Evolutionary conservation across 2,113 vertebrate genomes (phyloP).

Genomic region (Leucopsar rothschildi): DNA sequence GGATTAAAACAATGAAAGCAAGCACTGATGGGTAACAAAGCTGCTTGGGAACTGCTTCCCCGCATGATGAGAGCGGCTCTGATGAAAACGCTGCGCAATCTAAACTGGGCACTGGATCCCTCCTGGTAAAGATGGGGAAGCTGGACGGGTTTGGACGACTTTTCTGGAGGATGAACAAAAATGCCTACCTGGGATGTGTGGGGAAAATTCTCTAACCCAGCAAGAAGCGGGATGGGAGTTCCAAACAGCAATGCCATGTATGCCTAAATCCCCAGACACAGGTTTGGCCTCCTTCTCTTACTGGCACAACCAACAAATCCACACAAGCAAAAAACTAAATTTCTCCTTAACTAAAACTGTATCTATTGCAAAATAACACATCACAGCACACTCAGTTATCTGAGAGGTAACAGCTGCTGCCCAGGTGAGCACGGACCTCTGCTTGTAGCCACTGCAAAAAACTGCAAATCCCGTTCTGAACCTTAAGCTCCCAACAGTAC

Average conservation of each 20-base stretch:
- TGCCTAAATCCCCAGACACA: rapidly evolving
- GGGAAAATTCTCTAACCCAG: neutral
- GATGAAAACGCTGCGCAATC: neutral
- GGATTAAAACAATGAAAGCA: neutral
- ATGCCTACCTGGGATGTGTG: neutral
- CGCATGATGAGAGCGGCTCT: neutral
- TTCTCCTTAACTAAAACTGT: neutral
- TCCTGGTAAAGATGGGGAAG: neutral
- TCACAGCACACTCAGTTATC: neutral
- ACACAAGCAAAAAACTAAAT: rapidly evolving
- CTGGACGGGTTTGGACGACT: neutral
- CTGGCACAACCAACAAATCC: neutral
- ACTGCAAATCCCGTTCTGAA: neutral
- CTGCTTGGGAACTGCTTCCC: neutral
- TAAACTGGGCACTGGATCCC: rapidly evolving
- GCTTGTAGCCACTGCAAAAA: neutral
- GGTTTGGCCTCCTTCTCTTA: neutral
- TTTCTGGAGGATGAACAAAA: neutral
- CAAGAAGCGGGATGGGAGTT: neutral
- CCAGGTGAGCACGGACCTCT: neutral
- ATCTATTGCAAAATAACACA: neutral
- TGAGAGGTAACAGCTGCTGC: neutral
- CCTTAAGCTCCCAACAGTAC: neutral
- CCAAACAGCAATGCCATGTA: neutral
- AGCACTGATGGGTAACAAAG: neutral